These are phyloP conservation scores for Riptortus pedestris DNA, from an alignment of 1,140 invertebrate genomes.

Conservation along the genomic window DNA sequence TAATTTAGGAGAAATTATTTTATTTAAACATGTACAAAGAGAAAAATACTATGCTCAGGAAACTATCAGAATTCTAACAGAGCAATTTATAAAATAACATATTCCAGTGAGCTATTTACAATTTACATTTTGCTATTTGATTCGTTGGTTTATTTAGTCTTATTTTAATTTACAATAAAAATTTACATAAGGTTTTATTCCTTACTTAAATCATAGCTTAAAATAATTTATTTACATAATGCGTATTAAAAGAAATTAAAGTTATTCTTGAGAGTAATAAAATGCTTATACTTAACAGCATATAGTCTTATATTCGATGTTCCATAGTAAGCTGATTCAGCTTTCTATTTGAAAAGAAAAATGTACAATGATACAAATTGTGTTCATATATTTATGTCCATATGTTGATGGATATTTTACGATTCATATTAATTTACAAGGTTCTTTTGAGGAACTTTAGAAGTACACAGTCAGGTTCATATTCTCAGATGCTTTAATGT, in stretches of 20 bases:
- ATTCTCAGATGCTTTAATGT: constrained; percentile 38
- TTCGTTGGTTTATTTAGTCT: constrained; percentile 5
- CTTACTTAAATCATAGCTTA: not conserved
- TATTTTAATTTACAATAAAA: not conserved
- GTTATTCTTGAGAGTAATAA: too few species aligned
- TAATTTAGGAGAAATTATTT: too few species aligned
- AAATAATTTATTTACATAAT: not conserved
- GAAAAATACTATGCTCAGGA: too few species aligned
- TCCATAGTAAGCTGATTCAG: not conserved
- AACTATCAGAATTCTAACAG: too few species aligned
- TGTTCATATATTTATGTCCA: not conserved
- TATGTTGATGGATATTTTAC: too few species aligned
- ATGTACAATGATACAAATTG: not conserved
- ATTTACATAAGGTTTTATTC: not conserved
- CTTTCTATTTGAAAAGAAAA: not conserved
- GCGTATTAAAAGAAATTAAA: not conserved
- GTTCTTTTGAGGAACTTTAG: constrained; percentile 35
- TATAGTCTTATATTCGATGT: not conserved
- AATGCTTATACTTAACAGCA: not conserved
- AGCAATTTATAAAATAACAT: too few species aligned
- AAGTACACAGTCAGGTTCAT: constrained; percentile 49
- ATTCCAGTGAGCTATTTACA: too few species aligned
- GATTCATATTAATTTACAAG: too few species aligned
- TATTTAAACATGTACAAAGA: too few species aligned
- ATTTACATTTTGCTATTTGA: constrained; percentile 3